Percentiles rank a stretch among this genome's conserved stretches.
phyloP scores from a whole-genome alignment of 2,113 vertebrate species.

The Gymnorhina tibicen region DNA sequence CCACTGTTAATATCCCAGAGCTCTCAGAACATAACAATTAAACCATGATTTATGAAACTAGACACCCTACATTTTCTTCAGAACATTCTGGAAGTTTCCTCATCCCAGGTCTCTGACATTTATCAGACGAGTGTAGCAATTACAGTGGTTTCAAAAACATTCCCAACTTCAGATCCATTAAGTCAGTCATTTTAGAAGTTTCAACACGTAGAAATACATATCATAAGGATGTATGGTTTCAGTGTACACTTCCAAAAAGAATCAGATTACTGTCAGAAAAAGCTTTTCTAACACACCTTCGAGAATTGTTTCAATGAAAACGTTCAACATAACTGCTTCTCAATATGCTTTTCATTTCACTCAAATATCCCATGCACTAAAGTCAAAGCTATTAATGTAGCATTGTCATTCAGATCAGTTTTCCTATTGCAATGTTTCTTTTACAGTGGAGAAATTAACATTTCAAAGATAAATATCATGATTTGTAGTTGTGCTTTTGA shows the following conservation, averaged over 20 bases:
- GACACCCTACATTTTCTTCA: background rate
- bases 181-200: background rate
- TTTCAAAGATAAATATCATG: background rate
- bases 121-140: background rate
- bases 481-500: background rate
- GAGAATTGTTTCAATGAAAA: background rate
- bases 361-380: background rate
- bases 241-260: background rate
- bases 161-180: background rate
- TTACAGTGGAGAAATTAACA: background rate
- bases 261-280: background rate
- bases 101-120: background rate
- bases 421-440: background rate
- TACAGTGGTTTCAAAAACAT: background rate
- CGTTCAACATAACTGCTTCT: accelerated
- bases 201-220: background rate
- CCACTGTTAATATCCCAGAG: background rate
- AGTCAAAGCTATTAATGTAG: background rate
- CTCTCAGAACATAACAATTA: background rate
- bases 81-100: background rate
- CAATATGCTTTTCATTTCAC: background rate
- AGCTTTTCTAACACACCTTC: background rate
- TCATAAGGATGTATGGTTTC: background rate
- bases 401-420: background rate
- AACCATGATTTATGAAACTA: background rate